These are phyloP conservation scores for Drosophila pandora DNA, from an alignment of 1,140 invertebrate species.

Conservation along the genomic window DNA sequence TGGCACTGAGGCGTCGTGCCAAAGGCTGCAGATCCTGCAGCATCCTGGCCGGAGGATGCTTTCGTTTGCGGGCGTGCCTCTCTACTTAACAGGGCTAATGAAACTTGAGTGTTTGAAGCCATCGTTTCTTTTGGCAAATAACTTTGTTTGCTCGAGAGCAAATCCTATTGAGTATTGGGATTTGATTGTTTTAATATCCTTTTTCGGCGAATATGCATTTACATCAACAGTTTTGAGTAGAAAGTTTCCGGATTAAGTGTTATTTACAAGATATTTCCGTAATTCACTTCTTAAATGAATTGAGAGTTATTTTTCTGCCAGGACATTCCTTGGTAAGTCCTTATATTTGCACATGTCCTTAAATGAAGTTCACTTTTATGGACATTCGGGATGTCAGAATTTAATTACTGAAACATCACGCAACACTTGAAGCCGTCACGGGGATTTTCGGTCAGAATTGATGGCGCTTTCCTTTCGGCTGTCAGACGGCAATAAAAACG, in stretches of 20 bases:
- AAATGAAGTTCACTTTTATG: slow-evolving; percentile 62
- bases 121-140: slow-evolving; percentile 22
- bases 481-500: slow-evolving; percentile 39
- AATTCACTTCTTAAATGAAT: not conserved
- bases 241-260: not conserved
- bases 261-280: not conserved
- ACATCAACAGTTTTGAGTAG: too few species aligned
- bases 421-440: slow-evolving; percentile 53
- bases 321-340: slow-evolving; percentile 14
- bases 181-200: slow-evolving; percentile 25
- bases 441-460: slow-evolving; percentile 44
- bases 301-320: not conserved
- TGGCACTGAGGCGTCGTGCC: slow-evolving; percentile 9
- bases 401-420: slow-evolving; percentile 62
- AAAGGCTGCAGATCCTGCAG: slow-evolving; percentile 21
- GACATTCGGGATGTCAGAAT: slow-evolving; percentile 41
- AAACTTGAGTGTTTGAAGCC: slow-evolving; percentile 56
- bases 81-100: slow-evolving; percentile 68
- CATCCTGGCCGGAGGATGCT: slow-evolving; percentile 16
- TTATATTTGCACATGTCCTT: slow-evolving; percentile 32
- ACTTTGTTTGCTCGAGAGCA: slow-evolving; percentile 29
- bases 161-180: slow-evolving; percentile 10
- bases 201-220: slow-evolving; percentile 2
- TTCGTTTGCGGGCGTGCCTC: slow-evolving; percentile 26
- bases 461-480: slow-evolving; percentile 44